Evolutionary conservation across 64 coral and sea anemone genomes (phyloP), one percentile per base, ranked within the genome.

Genomic region (Pocillopora verrucosa): DNA sequence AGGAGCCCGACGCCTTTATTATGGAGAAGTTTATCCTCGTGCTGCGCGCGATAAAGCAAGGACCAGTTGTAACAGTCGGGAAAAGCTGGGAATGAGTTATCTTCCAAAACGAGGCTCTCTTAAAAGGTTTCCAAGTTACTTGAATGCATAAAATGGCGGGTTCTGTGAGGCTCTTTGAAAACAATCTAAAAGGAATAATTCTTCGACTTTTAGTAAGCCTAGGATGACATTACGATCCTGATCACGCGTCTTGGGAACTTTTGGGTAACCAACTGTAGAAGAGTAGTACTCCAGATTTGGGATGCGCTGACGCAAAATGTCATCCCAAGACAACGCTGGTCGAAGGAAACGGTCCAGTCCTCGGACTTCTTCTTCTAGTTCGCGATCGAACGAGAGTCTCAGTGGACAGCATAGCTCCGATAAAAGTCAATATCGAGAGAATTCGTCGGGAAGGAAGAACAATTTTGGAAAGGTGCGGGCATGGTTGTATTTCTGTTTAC

Each of bases 311-410:
- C 20, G 10, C 74, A 60, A 34, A 41, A 92, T 92, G 90, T 92
- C 84, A 11, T 86, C 84, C 56, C 90, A 92, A 87, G 90, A 92
- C 34, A 19, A 82, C 64, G 34, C 60, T 19, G 60, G 57, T 30
- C 73, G 90, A 79, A 78, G 75, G 80, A 80, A 77, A 59, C 90
- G 90, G 13, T 92, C 90, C 20, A 70, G 67, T 70, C 90, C 90
- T 36, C 90, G 90, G 16, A 67, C 76, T 80, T 87, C 90, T n/a
- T 91, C 89, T 57, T 92, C 83, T 24, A 86, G 89, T 85, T 91
- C 89, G 61, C 72, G 90, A 74, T 87, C 90, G 57, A 92, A 73
- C 60, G 90, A 92, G 19, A 87, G 90, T 68, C 51, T 92, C 67
- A 73, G 65, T 34, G 79, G 60, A 51, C 41, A 51, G 36, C 22